phyloP scores from a whole-genome alignment of 2,797 vertebrate genomes.

The Sparus aurata region DNA sequence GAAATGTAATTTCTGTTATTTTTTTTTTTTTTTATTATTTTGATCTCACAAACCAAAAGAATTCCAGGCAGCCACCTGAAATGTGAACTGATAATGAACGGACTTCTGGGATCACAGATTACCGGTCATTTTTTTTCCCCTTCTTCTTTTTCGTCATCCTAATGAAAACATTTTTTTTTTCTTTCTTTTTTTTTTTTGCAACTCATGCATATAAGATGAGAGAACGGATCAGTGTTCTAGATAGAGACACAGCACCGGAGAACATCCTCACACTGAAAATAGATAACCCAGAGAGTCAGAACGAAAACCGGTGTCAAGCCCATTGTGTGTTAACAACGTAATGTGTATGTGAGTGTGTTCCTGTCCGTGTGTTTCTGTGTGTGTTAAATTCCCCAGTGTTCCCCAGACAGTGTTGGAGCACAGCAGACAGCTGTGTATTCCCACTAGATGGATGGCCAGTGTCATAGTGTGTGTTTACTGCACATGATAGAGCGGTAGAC shows the following conservation, averaged over 20 bases:
- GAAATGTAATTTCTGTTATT: constrained; percentile 80
- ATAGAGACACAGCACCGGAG: constrained; percentile 44
- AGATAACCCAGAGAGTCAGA: constrained; percentile 55
- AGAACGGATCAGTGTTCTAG: constrained; percentile 50
- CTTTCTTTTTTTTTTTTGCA: constrained; percentile 62
- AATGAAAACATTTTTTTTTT: constrained; percentile 63
- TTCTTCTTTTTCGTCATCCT: constrained; percentile 33
- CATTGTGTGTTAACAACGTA: constrained; percentile 62
- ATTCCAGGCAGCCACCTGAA: constrained; percentile 74
- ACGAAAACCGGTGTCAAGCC: constrained; percentile 53
- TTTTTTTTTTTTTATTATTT: constrained; percentile 58
- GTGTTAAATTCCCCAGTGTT: constrained; percentile 68
- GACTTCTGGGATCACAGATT: constrained; percentile 81
- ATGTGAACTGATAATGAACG: constrained; percentile 80
- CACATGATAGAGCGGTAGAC: constrained; percentile 84
- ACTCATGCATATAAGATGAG: constrained; percentile 64
- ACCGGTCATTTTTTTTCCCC: constrained; percentile 50
- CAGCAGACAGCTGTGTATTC: constrained; percentile 75
- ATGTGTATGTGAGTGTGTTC: constrained; percentile 26
- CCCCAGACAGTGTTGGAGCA: constrained; percentile 67
- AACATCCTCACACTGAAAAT: constrained; percentile 56
- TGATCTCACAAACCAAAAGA: constrained; percentile 69
- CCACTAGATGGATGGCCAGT: constrained; percentile 81
- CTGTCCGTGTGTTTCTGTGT: constrained; percentile 40
- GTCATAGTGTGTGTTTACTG: constrained; percentile 85